These are phyloP conservation scores for Mycalesis mineus DNA, from an alignment of 2,888 invertebrate genomes.

Conservation along the genomic window DNA sequence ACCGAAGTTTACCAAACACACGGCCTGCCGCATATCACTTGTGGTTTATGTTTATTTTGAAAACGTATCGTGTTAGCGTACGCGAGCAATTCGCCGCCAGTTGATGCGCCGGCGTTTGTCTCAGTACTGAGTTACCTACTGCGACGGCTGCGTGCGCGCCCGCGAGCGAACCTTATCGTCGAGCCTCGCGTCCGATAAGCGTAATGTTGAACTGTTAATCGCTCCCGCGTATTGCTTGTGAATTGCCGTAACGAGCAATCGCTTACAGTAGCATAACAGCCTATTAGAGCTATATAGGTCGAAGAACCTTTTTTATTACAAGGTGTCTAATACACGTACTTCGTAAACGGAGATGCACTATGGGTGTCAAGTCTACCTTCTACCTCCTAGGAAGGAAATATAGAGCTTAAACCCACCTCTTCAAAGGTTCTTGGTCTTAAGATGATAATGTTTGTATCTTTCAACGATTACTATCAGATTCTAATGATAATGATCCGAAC, in stretches of 20 bases:
- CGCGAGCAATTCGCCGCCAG: slow-evolving; percentile 32
- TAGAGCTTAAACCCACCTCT: too few relatives aligned
- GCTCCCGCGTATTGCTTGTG: slow-evolving; percentile 30
- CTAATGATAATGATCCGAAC: too few relatives aligned
- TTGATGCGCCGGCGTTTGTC: slow-evolving; percentile 54
- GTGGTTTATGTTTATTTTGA: slow-evolving; percentile 51
- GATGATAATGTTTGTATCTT: too few relatives aligned
- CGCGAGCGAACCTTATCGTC: slow-evolving; percentile 68
- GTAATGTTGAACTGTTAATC: slow-evolving; percentile 45
- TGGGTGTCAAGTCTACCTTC: too few relatives aligned
- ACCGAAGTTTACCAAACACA: slow-evolving; percentile 60
- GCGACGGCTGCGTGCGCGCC: slow-evolving; percentile 50
- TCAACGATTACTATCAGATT: too few relatives aligned
- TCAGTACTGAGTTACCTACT: slow-evolving; percentile 65
- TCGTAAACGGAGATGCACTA: too few relatives aligned
- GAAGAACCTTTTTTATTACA: slow-evolving; percentile 7
- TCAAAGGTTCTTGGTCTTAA: too few relatives aligned
- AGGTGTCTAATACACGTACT: not conserved
- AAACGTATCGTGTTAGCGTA: slow-evolving; percentile 38
- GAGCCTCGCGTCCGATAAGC: slow-evolving; percentile 62
- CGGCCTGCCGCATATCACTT: slow-evolving; percentile 53
- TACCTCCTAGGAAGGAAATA: too few relatives aligned
- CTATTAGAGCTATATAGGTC: slow-evolving; percentile 4
- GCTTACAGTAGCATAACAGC: not conserved
- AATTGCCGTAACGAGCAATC: slow-evolving; percentile 11